These are phyloP conservation scores for Sebastes goodei DNA, from an alignment of 2,797 vertebrate species.

Conservation along the genomic window DNA sequence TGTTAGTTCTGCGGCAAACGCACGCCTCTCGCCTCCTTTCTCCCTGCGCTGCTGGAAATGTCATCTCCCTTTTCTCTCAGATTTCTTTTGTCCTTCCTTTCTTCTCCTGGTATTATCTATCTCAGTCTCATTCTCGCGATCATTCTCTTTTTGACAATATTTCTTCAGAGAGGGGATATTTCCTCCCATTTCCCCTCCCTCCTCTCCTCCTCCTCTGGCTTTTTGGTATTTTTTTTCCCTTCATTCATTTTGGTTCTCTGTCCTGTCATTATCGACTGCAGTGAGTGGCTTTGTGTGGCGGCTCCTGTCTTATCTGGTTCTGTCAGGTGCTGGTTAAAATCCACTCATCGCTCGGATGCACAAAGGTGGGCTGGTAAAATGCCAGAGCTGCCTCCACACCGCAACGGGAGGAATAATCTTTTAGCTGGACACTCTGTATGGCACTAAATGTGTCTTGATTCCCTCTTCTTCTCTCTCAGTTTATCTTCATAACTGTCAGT, in stretches of 20 bases:
- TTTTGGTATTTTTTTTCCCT: constrained; percentile 3
- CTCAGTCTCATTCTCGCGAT: constrained; percentile 44
- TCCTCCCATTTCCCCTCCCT: constrained; percentile 10
- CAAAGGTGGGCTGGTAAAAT: constrained; percentile 69
- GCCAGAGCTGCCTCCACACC: constrained; percentile 37
- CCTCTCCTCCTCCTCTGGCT: constrained; percentile 7
- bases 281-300: constrained; percentile 57
- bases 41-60: constrained; percentile 55
- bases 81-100: constrained; percentile 66
- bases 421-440: constrained; percentile 36
- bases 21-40: constrained; percentile 6
- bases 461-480: background rate
- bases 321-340: constrained; percentile 73
- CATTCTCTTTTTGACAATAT: constrained; percentile 59
- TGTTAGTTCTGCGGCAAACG: constrained; percentile 43
- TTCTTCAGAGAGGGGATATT: constrained; percentile 51
- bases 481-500: background rate
- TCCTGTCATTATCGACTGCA: constrained; percentile 62
- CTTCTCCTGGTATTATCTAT: constrained; percentile 52
- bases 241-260: constrained; percentile 48
- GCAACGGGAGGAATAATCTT: constrained; percentile 26
- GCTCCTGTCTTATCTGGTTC: constrained; percentile 72
- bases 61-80: constrained; percentile 56
- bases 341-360: constrained; percentile 54
- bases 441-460: constrained; percentile 16